Conservation (phyloP, 2,797 vertebrate genomes). For the Hippocampus kuda region DNA sequence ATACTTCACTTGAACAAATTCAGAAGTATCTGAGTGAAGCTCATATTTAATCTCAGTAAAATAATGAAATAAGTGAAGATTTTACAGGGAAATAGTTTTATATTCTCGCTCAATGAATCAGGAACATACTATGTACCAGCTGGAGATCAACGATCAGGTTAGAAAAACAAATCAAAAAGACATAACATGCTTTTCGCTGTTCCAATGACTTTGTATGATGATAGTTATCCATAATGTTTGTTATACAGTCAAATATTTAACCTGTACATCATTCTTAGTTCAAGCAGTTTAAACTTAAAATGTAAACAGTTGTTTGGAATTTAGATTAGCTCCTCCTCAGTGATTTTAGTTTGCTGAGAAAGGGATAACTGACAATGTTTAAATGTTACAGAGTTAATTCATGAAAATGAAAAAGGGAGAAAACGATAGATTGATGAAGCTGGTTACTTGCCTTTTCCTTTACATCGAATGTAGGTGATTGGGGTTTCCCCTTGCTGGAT, state of each 20-base stretch:
- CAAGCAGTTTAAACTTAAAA: not conserved
- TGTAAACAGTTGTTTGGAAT: not conserved
- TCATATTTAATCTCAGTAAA: no score
- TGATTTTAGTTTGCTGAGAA: not conserved
- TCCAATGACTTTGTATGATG: not conserved
- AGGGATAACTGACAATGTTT: not conserved
- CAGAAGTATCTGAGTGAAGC: no score
- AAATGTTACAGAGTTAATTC: not conserved
- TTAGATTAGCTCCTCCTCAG: no score
- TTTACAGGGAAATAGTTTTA: not conserved
- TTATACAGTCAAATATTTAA: not conserved
- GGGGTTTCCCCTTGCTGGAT: slow-evolving; percentile 24
- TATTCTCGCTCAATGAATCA: not conserved
- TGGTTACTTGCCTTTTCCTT: slow-evolving; percentile 5
- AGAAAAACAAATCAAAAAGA: not conserved
- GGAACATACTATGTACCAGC: not conserved
- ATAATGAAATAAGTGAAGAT: not conserved
- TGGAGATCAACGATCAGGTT: not conserved
- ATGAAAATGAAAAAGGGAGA: not conserved
- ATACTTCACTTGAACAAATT: no score
- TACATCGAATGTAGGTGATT: slow-evolving; percentile 6
- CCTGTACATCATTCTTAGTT: not conserved
- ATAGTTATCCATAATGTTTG: not conserved
- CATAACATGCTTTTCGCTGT: not conserved
- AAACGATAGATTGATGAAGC: not conserved